These are phyloP conservation scores for Hymenopus coronatus DNA, from an alignment of 2,888 invertebrate species.

Conservation along the genomic window DNA sequence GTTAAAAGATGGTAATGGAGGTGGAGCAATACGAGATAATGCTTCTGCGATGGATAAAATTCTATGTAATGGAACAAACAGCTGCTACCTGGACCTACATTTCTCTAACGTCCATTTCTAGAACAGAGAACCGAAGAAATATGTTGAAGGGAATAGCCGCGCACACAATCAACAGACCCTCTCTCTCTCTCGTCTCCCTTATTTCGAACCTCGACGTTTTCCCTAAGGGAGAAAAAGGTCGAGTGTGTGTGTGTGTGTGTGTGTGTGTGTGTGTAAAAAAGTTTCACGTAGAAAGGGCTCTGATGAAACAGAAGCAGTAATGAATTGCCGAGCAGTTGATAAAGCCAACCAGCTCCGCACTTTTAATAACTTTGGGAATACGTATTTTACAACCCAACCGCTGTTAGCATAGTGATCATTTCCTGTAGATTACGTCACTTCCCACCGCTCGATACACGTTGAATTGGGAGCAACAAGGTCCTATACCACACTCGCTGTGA, in stretches of 20 bases:
- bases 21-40: too few species aligned
- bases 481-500: neutral
- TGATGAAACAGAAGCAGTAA: neutral
- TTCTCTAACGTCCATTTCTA: neutral
- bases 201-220: neutral
- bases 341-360: neutral
- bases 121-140: neutral
- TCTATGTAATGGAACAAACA: too few species aligned
- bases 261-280: too few species aligned
- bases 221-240: neutral
- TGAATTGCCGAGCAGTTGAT: neutral
- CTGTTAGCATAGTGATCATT: neutral
- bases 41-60: too few species aligned
- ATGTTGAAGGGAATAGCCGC: neutral
- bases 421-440: neutral
- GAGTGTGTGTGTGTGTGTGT: too few species aligned
- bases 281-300: neutral
- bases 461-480: neutral
- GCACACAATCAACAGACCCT: neutral
- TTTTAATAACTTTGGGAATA: neutral
- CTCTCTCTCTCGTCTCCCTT: neutral
- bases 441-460: neutral
- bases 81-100: too few species aligned
- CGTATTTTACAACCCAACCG: neutral
- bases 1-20: too few species aligned